These are phyloP conservation scores for Volucella zonaria DNA, from an alignment of 2,888 invertebrate genomes.

Conservation along the genomic window DNA sequence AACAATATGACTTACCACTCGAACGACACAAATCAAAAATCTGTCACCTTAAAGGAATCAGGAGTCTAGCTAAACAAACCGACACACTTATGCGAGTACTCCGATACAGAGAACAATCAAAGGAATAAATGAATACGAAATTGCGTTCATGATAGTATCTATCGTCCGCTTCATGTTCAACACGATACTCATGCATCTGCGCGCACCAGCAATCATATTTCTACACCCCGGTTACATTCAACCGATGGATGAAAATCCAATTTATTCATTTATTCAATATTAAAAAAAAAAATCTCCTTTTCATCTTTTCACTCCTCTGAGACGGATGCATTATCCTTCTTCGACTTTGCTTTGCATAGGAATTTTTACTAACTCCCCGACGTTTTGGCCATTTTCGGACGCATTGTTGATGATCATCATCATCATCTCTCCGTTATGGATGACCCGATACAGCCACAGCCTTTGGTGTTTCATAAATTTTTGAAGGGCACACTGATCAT, in stretches of 20 bases:
- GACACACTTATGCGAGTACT: constrained; percentile 21
- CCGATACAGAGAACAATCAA: constrained; percentile 63
- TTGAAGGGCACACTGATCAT: constrained; percentile 62
- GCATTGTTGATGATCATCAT: constrained; percentile 60
- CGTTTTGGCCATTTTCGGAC: constrained; percentile 62
- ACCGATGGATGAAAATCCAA: constrained; percentile 22
- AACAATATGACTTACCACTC: constrained; percentile 57
- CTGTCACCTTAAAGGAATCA: constrained; percentile 70
- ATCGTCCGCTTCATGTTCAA: constrained; percentile 69
- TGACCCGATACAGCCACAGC: constrained; percentile 46
- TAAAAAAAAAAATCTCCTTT: background rate
- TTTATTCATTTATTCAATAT: constrained; percentile 74
- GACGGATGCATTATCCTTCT: constrained; percentile 56
- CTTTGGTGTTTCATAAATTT: constrained; percentile 72
- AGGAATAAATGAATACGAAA: constrained; percentile 72
- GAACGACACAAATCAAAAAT: constrained; percentile 70
- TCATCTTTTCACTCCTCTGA: constrained; percentile 27
- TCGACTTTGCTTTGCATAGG: constrained; percentile 63
- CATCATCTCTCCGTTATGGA: constrained; percentile 65
- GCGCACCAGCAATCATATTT: constrained; percentile 69
- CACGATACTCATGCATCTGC: constrained; percentile 65
- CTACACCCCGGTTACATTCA: constrained; percentile 61
- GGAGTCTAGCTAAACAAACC: constrained; percentile 61
- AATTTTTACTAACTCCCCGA: constrained; percentile 63
- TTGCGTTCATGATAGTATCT: constrained; percentile 66